A percentile compares a stretch with the other conserved stretches of the same genome.
Evolutionary conservation across 1,140 invertebrate species (phyloP).

Genomic region (Planococcus citri): DNA sequence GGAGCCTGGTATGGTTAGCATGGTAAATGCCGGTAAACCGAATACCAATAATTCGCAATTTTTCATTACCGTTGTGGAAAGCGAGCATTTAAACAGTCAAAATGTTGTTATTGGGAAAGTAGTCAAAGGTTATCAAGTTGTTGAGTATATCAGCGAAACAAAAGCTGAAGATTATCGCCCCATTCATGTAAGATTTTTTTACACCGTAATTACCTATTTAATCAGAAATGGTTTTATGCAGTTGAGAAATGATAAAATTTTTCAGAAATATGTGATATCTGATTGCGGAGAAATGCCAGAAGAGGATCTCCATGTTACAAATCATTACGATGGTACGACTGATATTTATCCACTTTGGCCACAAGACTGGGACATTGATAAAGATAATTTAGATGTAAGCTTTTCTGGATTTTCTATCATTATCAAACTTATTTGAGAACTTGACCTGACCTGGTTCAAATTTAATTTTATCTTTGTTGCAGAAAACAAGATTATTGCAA

Average conservation of each 20-base stretch:
- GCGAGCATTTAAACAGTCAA: conserved; percentile 70
- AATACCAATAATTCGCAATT: conserved; percentile 91
- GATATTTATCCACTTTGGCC: conserved; percentile 62
- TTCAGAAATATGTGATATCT: conserved; percentile 41
- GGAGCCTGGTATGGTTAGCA: conserved; percentile 58
- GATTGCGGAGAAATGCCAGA: conserved; percentile 57
- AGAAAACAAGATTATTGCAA: conserved; percentile 31
- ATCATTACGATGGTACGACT: conserved; percentile 51
- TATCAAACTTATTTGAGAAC: too few relatives aligned
- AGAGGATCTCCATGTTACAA: conserved; percentile 48
- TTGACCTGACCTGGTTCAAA: too few relatives aligned
- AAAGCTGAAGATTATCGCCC: conserved; percentile 23
- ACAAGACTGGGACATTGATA: conserved; percentile 47
- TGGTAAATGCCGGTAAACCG: conserved; percentile 73
- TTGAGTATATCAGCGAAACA: conserved; percentile 50
- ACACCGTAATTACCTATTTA: neutral
- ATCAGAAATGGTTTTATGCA: neutral
- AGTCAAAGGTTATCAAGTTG: conserved; percentile 51
- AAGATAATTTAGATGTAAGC: conserved; percentile 24
- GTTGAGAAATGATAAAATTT: conserved; percentile 16
- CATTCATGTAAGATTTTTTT: conserved; percentile 24
- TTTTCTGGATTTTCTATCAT: neutral
- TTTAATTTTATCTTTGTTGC: neutral
- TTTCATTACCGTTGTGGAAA: conserved; percentile 75
- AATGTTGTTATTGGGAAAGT: conserved; percentile 86